Base-by-base conservation (phyloP, 2,113 vertebrate genomes). In the Phalacrocorax pelagicus region DNA sequence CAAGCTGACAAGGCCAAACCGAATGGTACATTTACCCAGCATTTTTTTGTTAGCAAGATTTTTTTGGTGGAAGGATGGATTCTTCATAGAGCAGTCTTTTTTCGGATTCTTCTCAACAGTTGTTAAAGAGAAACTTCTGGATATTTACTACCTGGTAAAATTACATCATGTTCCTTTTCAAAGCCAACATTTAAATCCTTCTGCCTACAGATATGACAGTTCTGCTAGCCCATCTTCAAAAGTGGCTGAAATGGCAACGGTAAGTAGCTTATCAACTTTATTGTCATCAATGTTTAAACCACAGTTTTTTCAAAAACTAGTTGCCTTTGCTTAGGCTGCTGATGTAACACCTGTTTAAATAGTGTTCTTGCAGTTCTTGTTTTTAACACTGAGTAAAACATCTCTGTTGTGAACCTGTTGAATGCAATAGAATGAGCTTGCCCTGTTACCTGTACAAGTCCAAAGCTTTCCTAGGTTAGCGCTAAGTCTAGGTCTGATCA, bases 201-300 rank as follows among this genome's bases (percentile, higher is more conserved):
- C 78, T 96, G 82, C 93, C 58, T 82, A 82, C 97, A 98, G 98
- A 79, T 97, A 72, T 77, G 96, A 96, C 40, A 77, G 32, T 65
- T 95, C 84, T 55, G 52, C 77, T 79, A 81, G 86, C 46, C 61
- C 74, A 12, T 38, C 92, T 80, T 81, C 86, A 36, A 94, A 96
- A 94, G 62, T 57, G 75, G 98, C 93, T 73, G 94, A 86, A 95
- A 94, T 97, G 63, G 78, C 95, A 92, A 86, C n/a, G 78, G 98
- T 98, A 83, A 97, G 98, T 95, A 66, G 11, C 47, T 71, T 58
- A 58, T 34, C 21, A 62, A 3, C 63, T 86, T 89, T 80, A 74
- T 47, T 79, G 29, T 46, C 32, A 77, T 32, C 36, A 66, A 9
- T 59, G 40, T 84, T 86, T 83, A 26, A 85, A 78, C 32, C 6